phyloP scores from a whole-genome alignment of 2,113 vertebrate genomes.

The Daboia siamensis region DNA sequence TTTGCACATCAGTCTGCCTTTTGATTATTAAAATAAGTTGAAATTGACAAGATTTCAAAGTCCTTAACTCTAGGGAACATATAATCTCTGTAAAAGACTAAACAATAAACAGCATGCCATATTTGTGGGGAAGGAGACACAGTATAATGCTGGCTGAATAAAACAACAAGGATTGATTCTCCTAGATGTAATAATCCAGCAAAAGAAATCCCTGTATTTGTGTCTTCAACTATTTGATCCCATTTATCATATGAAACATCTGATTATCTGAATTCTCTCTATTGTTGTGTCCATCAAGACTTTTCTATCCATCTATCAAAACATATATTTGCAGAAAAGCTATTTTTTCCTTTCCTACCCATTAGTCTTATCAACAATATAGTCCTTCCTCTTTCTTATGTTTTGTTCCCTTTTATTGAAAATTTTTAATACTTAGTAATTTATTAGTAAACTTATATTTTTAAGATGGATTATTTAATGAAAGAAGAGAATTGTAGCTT shows the following conservation, averaged over 20 bases:
- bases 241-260: not conserved
- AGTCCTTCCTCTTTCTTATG: not conserved
- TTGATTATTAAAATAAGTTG: slow-evolving; percentile 4
- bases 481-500: not conserved
- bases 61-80: not conserved
- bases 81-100: not conserved
- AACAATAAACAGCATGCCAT: not conserved
- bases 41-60: not conserved
- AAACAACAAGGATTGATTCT: not conserved
- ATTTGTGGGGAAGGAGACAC: not conserved
- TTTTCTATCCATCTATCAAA: not conserved
- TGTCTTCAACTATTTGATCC: not conserved
- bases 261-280: not conserved
- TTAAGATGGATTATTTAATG: not conserved
- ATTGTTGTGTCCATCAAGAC: not conserved
- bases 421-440: not conserved
- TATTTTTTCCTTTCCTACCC: not conserved
- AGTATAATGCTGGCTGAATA: not conserved
- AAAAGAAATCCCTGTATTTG: not conserved
- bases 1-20: not conserved
- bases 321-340: not conserved
- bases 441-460: not conserved
- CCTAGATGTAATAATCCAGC: not conserved
- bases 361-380: not conserved
- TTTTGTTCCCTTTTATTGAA: not conserved